Percentiles rank a stretch among this genome's conserved stretches.
Evolutionary conservation across 2,888 invertebrate species (phyloP).

Genomic region (Pseudeuparius sepicola): DNA sequence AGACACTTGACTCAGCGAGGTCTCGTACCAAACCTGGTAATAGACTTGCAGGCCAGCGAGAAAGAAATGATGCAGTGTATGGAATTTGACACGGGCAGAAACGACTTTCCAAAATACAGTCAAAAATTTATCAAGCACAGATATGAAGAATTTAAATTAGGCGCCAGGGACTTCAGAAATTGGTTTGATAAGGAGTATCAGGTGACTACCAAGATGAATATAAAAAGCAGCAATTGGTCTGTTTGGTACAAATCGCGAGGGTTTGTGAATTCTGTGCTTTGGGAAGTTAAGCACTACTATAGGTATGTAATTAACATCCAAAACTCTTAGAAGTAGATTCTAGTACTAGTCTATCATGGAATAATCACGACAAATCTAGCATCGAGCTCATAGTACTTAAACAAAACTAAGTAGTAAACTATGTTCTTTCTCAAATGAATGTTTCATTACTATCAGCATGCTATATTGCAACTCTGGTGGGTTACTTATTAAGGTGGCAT

Average conservation of each 20-base stretch:
- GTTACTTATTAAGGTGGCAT: no score
- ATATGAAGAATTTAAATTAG: constrained; percentile 39
- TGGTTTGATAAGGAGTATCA: constrained; percentile 48
- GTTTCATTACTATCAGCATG: no score
- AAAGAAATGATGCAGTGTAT: constrained; percentile 38
- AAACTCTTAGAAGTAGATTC: no score
- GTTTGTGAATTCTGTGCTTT: constrained; percentile 36
- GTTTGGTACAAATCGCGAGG: constrained; percentile 41
- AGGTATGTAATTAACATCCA: no score
- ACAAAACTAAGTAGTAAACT: no score
- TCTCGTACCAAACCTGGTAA: constrained; percentile 47
- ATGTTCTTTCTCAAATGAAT: no score
- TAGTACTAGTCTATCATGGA: no score
- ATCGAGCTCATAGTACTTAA: no score
- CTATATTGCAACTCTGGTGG: no score
- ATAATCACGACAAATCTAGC: no score
- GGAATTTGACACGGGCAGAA: constrained; percentile 29
- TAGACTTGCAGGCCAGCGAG: constrained; percentile 42
- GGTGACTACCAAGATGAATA: constrained; percentile 44
- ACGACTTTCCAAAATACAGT: constrained; percentile 29
- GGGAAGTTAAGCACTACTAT: constrained; percentile 45
- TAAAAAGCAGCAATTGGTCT: constrained; percentile 46
- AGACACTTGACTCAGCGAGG: constrained; percentile 42
- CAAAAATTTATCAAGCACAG: constrained; percentile 38
- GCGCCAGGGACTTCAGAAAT: constrained; percentile 35